phyloP scores from a whole-genome alignment of 2,888 invertebrate genomes.

The Acrobeloides nanus region DNA sequence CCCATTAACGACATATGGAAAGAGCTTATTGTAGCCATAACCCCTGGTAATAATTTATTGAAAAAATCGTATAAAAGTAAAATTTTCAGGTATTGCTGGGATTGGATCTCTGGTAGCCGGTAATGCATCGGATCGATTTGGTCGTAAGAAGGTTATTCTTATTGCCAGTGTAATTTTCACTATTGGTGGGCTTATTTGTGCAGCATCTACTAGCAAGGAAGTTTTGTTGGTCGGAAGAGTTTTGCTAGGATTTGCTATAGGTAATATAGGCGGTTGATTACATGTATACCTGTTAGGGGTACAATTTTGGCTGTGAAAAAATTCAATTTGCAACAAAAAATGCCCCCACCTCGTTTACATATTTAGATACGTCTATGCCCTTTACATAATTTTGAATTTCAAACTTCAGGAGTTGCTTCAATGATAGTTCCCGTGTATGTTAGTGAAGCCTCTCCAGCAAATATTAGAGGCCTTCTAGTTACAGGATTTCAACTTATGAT shows the following conservation, averaged over 20 bases:
- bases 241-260: slow-evolving; percentile 45
- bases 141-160: slow-evolving; percentile 59
- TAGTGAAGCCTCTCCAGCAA: slow-evolving; percentile 59
- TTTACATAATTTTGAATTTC: no score
- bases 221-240: slow-evolving; percentile 39
- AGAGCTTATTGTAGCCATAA: slow-evolving; percentile 41
- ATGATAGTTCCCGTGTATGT: slow-evolving; percentile 62
- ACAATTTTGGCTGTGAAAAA: no score
- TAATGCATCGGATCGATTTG: slow-evolving; percentile 57
- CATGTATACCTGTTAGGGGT: slow-evolving; percentile 55
- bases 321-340: no score
- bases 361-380: no score
- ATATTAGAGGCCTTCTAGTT: slow-evolving; percentile 58
- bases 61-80: no score
- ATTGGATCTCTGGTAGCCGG: slow-evolving; percentile 49
- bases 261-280: slow-evolving; percentile 16
- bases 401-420: slow-evolving; percentile 37
- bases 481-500: slow-evolving; percentile 59
- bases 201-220: slow-evolving; percentile 31
- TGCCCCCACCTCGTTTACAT: no score
- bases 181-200: slow-evolving; percentile 57
- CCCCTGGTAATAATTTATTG: no score
- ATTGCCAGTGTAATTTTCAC: slow-evolving; percentile 58
- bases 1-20: slow-evolving; percentile 39
- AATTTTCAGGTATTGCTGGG: slow-evolving; percentile 20